Conservation (phyloP, 2,888 invertebrate species). For the Amblyjoppa fuscipennis region DNA sequence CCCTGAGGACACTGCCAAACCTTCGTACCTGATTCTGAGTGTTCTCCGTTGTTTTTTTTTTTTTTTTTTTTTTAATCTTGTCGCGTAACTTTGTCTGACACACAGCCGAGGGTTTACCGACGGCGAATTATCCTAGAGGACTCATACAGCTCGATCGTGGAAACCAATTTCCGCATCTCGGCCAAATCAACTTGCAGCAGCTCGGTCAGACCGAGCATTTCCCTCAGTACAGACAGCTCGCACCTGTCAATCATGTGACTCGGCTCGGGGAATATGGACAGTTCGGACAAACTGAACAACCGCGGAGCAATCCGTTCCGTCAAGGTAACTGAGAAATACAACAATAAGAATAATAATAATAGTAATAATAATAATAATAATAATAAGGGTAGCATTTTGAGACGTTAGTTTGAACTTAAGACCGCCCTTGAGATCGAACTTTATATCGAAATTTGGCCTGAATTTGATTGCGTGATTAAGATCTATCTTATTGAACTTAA, state of each 20-base stretch:
- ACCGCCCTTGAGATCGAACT: no score
- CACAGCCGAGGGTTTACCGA: conserved; percentile 29
- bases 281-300: conserved; percentile 48
- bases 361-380: no score
- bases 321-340: conserved; percentile 45
- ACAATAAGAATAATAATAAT: background rate
- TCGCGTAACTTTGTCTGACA: background rate
- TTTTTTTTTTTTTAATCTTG: background rate
- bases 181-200: conserved; percentile 55
- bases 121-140: conserved; percentile 49
- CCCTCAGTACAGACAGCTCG: conserved; percentile 43
- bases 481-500: no score
- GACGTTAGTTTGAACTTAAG: no score
- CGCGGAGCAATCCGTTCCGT: conserved; percentile 42
- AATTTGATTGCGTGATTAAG: no score
- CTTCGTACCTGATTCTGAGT: background rate
- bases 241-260: background rate
- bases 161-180: conserved; percentile 40
- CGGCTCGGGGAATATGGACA: conserved; percentile 52
- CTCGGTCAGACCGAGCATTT: conserved; percentile 62
- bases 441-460: no score
- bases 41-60: background rate
- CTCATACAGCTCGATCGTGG: conserved; percentile 54
- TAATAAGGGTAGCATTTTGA: background rate
- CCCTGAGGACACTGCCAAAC: background rate